A percentile compares a stretch with the other conserved stretches of the same genome.
Conservation (phyloP, 2,797 vertebrate genomes). For the Halcyon badia region DNA sequence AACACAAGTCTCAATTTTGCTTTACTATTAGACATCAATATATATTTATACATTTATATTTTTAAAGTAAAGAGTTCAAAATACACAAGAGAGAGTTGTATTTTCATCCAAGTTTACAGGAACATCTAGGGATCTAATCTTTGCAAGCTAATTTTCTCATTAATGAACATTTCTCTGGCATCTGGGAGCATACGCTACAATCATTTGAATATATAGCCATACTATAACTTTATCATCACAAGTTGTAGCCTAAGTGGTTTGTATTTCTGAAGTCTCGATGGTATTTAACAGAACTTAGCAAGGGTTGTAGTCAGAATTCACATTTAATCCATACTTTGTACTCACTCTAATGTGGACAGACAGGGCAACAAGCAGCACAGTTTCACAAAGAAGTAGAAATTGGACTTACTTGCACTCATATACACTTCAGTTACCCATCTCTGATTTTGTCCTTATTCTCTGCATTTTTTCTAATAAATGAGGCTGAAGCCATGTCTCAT, state of each 20-base stretch:
- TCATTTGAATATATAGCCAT: background rate
- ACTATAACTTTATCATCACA: constrained; percentile 27
- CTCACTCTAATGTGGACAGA: background rate
- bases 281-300: constrained; percentile 24
- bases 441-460: background rate
- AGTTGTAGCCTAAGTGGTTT: background rate
- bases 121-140: background rate
- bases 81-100: background rate
- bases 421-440: background rate
- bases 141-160: constrained; percentile 36
- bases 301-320: background rate
- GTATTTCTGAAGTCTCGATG: constrained; percentile 10
- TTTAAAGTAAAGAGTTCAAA: background rate
- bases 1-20: background rate
- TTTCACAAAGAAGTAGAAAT: background rate
- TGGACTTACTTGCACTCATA: background rate
- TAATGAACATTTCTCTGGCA: constrained; percentile 48
- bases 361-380: background rate
- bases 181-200: constrained; percentile 24
- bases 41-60: background rate
- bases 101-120: background rate
- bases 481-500: background rate
- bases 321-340: constrained; percentile 4
- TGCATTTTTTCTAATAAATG: background rate
- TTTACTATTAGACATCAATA: background rate